Percentiles rank a stretch among this genome's conserved stretches.
Conservation (phyloP, 2,113 vertebrate species). For the Anseranas semipalmata region DNA sequence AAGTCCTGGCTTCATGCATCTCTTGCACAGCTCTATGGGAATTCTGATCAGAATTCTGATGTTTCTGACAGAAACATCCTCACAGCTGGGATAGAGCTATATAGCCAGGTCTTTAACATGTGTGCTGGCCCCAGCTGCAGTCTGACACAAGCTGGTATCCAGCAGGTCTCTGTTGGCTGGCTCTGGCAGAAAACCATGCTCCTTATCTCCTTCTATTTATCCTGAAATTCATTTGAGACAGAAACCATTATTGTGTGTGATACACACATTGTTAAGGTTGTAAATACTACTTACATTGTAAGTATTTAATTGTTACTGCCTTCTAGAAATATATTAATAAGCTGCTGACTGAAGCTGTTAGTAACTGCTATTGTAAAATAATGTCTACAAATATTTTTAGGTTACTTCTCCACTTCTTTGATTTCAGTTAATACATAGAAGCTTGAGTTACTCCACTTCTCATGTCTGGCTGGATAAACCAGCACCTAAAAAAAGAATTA, state of each 20-base stretch:
- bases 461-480: not conserved
- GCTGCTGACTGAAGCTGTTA: not conserved
- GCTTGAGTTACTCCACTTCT: not conserved
- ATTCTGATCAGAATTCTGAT: too few relatives aligned
- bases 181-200: not conserved
- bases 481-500: not conserved
- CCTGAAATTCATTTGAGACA: not conserved
- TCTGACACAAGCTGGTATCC: not conserved
- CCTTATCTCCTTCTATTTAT: conserved; percentile 12
- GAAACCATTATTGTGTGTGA: not conserved
- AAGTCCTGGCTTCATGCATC: not conserved
- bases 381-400: not conserved
- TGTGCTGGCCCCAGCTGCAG: not conserved
- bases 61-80: not conserved
- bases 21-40: not conserved
- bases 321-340: not conserved
- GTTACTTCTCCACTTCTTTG: not conserved
- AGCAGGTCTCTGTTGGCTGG: not conserved
- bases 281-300: not conserved
- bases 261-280: not conserved
- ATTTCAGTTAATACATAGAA: not conserved
- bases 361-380: not conserved
- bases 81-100: not conserved
- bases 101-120: not conserved
- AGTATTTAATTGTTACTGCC: not conserved